phyloP scores from a whole-genome alignment of 2,797 vertebrate genomes.

The Spinibarbus caldwelli region DNA sequence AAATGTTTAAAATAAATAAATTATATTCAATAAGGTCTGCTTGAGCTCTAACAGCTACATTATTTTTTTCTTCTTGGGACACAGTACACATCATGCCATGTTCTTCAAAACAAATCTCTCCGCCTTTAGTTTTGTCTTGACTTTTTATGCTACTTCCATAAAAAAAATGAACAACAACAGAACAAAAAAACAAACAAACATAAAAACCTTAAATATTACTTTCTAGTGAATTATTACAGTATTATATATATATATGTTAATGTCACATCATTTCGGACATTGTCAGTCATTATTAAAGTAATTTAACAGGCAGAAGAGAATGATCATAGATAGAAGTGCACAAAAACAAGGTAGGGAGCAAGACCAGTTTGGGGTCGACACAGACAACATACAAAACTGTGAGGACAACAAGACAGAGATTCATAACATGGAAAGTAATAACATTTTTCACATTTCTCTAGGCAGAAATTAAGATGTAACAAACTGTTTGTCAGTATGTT shows the following conservation, averaged over 20 bases:
- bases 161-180: conserved; percentile 63
- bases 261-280: conserved; percentile 66
- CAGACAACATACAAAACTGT: conserved; percentile 54
- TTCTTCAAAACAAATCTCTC: conserved; percentile 70
- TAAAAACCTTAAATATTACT: conserved; percentile 62
- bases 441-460: conserved; percentile 61
- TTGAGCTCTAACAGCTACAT: conserved; percentile 70
- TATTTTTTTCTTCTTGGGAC: conserved; percentile 71
- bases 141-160: conserved; percentile 67
- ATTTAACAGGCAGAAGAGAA: conserved; percentile 75
- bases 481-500: conserved; percentile 1
- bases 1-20: conserved; percentile 82
- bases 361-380: too few relatives aligned
- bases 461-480: background rate
- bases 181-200: conserved; percentile 19
- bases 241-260: conserved; percentile 70
- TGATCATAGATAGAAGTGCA: conserved; percentile 60
- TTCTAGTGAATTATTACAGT: conserved; percentile 75
- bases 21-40: conserved; percentile 80
- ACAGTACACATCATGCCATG: conserved; percentile 80
- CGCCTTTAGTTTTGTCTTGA: conserved; percentile 47
- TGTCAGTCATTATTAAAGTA: conserved; percentile 73
- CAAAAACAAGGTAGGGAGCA: conserved; percentile 59
- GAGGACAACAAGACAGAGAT: conserved; percentile 43
- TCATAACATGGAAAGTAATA: conserved; percentile 48